phyloP scores from a whole-genome alignment of 2,113 vertebrate species.

The Panurus biarmicus region DNA sequence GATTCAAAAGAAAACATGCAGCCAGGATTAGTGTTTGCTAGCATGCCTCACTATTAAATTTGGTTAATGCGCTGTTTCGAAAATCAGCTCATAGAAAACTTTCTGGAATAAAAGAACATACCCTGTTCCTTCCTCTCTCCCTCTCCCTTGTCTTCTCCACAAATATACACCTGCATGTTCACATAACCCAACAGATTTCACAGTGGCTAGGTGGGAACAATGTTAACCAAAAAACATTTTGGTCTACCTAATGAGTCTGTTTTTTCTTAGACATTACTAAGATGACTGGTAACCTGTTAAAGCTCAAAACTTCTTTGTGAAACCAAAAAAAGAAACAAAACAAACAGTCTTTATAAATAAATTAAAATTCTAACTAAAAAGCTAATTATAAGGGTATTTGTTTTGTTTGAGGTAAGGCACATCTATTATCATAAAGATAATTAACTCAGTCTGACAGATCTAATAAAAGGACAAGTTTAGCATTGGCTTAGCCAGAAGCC shows the following conservation, averaged over 20 bases:
- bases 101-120: conserved; percentile 5
- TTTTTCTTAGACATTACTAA: not conserved
- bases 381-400: conserved; percentile 84
- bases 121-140: not conserved
- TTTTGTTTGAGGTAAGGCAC: conserved; percentile 85
- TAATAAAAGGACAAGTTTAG: conserved; percentile 84
- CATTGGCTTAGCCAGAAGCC: conserved; percentile 79
- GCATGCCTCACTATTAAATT: conserved; percentile 11
- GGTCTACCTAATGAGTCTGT: not conserved
- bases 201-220: not conserved
- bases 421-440: conserved; percentile 88
- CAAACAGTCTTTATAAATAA: conserved; percentile 79
- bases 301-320: not conserved
- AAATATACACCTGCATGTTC: not conserved
- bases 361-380: conserved; percentile 82
- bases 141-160: not conserved
- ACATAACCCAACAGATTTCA: not conserved
- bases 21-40: conserved; percentile 43
- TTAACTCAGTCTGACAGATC: conserved; percentile 85
- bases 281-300: conserved; percentile 36
- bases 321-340: conserved; percentile 55
- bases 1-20: conserved; percentile 46
- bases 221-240: not conserved
- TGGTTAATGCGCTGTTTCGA: conserved; percentile 13
- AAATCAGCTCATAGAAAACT: conserved; percentile 17